phyloP scores from a whole-genome alignment of 2,797 vertebrate species.

The Mormyrus hasselquistii region DNA sequence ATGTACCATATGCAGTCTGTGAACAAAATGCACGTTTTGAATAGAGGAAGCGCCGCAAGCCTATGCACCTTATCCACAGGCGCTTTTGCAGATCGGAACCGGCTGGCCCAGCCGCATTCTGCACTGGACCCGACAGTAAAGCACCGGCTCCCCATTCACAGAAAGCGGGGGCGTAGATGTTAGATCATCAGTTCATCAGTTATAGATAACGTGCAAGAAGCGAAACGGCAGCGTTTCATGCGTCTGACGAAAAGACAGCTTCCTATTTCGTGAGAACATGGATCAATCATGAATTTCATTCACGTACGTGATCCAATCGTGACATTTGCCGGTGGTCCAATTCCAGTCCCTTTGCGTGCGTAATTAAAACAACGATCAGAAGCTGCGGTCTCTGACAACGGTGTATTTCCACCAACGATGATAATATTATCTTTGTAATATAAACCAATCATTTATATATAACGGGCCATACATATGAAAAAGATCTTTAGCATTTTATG shows the following conservation, averaged over 20 bases:
- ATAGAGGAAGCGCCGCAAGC: not conserved
- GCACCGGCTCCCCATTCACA: not conserved
- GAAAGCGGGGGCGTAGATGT: not conserved
- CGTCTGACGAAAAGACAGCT: not conserved
- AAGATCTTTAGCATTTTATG: not conserved
- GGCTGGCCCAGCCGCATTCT: not conserved
- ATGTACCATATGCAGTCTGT: not conserved
- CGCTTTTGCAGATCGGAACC: not conserved
- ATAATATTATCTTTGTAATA: not conserved
- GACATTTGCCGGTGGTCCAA: not conserved
- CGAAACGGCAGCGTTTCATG: not conserved
- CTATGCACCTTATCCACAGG: not conserved
- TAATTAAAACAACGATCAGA: not conserved
- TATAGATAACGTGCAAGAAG: not conserved
- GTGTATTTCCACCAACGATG: not conserved
- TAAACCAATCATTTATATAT: not conserved
- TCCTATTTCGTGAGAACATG: not conserved
- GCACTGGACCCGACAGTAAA: not conserved
- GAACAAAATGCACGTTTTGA: not conserved
- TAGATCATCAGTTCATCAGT: not conserved
- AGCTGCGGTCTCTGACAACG: not conserved
- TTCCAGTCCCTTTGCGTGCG: not conserved
- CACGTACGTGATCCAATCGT: not conserved
- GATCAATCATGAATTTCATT: not conserved
- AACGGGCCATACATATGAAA: not conserved